Conservation (phyloP, 2,888 invertebrate species). For the Nymphalis c-album region DNA sequence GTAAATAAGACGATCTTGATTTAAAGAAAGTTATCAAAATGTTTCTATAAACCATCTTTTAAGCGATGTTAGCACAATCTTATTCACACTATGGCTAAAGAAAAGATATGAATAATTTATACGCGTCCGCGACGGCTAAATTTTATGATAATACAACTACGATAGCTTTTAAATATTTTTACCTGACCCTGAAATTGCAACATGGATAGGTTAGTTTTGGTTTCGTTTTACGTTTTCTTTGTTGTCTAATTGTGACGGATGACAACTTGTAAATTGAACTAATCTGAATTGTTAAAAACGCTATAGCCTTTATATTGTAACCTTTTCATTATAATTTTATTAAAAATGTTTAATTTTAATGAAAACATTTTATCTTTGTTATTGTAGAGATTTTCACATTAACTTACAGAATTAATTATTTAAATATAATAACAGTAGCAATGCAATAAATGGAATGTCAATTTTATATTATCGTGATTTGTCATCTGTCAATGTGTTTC, state of each 20-base stretch:
- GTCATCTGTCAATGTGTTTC: too few species aligned
- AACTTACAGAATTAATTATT: too few species aligned
- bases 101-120: constrained; percentile 35
- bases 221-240: constrained; percentile 20
- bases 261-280: background rate
- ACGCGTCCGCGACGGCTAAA: constrained; percentile 22
- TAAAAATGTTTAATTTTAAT: background rate
- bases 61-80: constrained; percentile 1
- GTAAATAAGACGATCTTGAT: constrained; percentile 52
- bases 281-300: background rate
- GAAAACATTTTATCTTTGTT: background rate
- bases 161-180: constrained; percentile 27
- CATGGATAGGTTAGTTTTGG: constrained; percentile 25
- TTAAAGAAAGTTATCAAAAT: constrained; percentile 60
- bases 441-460: too few species aligned
- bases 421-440: too few species aligned
- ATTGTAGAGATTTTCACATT: too few species aligned
- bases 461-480: too few species aligned
- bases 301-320: too few species aligned
- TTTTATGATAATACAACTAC: constrained; percentile 18
- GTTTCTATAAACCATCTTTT: constrained; percentile 61
- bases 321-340: background rate
- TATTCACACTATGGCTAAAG: constrained; percentile 9
- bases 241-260: background rate
- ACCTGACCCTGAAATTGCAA: constrained; percentile 34